These are phyloP conservation scores for Drosophila pruinosa DNA, from an alignment of 1,140 invertebrate genomes.

Conservation along the genomic window DNA sequence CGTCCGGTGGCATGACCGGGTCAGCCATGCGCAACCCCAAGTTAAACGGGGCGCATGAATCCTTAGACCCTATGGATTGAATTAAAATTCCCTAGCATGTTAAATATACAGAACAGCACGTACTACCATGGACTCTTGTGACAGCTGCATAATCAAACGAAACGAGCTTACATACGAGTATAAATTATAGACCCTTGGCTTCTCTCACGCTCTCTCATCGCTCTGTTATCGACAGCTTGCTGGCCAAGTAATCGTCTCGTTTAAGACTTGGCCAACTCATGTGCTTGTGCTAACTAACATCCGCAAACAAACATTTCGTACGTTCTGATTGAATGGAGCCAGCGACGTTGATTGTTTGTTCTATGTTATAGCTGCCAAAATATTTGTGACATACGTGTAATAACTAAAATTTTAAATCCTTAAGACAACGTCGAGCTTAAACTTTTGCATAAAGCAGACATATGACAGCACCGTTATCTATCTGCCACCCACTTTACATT, in stretches of 20 bases:
- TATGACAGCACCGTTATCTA: too few species aligned
- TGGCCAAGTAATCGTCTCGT: slow-evolving; percentile 35
- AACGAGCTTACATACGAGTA: neutral
- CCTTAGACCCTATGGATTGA: slow-evolving; percentile 69
- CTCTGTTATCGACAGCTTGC: slow-evolving; percentile 6
- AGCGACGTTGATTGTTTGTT: neutral
- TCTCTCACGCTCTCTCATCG: neutral
- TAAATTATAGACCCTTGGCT: neutral
- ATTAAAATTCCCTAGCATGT: slow-evolving; percentile 67
- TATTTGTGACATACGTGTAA: too few species aligned
- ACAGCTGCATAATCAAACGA: slow-evolving; percentile 14
- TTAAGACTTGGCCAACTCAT: slow-evolving; percentile 32
- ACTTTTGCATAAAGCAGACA: too few species aligned
- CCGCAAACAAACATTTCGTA: slow-evolving; percentile 49
- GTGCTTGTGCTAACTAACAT: slow-evolving; percentile 46
- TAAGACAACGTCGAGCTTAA: neutral
- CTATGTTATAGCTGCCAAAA: neutral
- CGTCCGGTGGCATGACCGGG: slow-evolving; percentile 10
- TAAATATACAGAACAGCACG: slow-evolving; percentile 52
- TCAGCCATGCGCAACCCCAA: slow-evolving; percentile 16
- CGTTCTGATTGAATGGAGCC: neutral
- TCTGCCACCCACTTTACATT: too few species aligned
- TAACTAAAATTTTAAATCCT: neutral
- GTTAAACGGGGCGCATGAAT: slow-evolving; percentile 59
- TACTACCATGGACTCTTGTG: neutral